Conservation (phyloP, 2,888 invertebrate genomes). For the Drosophila silvestris region DNA sequence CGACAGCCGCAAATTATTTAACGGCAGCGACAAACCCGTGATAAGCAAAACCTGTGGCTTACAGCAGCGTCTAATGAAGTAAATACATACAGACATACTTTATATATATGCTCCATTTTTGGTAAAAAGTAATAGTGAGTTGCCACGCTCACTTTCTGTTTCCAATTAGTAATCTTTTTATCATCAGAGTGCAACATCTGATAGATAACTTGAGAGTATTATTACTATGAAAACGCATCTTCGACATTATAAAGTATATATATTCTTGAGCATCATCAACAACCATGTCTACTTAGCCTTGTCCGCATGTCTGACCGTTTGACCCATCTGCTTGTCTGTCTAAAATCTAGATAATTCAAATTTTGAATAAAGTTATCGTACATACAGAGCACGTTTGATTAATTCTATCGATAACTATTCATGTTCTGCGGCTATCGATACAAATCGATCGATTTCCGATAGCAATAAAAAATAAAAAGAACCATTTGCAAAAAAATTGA, state of each 20-base stretch:
- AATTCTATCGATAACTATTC: neutral
- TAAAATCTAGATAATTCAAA: neutral
- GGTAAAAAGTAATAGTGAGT: neutral
- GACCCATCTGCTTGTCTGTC: neutral
- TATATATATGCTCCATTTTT: neutral
- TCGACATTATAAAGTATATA: neutral
- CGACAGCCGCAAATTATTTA: conserved; percentile 55
- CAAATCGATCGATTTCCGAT: neutral
- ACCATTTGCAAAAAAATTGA: neutral
- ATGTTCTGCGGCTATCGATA: too few species aligned
- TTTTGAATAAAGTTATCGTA: too few species aligned
- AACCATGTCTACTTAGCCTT: neutral
- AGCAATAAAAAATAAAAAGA: neutral
- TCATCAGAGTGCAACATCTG: neutral
- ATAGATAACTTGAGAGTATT: neutral
- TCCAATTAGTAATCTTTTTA: neutral
- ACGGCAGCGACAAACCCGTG: conserved; percentile 61
- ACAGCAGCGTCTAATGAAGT: conserved; percentile 37
- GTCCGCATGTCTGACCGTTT: neutral
- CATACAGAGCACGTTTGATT: too few species aligned
- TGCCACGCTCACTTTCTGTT: neutral
- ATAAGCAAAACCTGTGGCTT: conserved; percentile 48
- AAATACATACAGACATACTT: conserved; percentile 10
- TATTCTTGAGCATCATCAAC: neutral
- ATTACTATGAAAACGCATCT: neutral